A percentile compares a stretch with the other conserved stretches of the same genome.
These are phyloP conservation scores for Drosophila nigricruria DNA, from an alignment of 2,888 invertebrate species.

Conservation along the genomic window DNA sequence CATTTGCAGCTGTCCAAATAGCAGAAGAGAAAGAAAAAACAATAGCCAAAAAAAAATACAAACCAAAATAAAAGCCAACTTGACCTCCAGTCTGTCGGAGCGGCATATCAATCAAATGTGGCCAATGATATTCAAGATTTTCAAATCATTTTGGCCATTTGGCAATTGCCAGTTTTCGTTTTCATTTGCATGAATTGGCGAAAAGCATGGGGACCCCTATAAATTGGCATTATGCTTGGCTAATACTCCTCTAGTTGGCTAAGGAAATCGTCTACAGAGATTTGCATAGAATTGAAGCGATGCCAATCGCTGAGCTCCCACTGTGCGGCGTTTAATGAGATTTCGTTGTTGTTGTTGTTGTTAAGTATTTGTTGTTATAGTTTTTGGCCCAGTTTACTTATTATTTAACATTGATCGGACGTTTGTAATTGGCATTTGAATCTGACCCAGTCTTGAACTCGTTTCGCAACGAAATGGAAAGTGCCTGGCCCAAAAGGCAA, in stretches of 20 bases:
- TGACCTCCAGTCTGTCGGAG: slow-evolving; percentile 74
- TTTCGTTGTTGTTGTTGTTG: slow-evolving; percentile 42
- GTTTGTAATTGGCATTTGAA: slow-evolving; percentile 72
- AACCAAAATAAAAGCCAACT: slow-evolving; percentile 32
- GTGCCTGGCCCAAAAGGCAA: slow-evolving; percentile 47
- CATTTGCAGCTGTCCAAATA: slow-evolving; percentile 35
- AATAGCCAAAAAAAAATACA: slow-evolving; percentile 1
- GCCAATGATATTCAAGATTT: slow-evolving; percentile 63
- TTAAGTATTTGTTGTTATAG: slow-evolving; percentile 44
- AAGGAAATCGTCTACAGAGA: slow-evolving; percentile 54
- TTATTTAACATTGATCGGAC: slow-evolving; percentile 71
- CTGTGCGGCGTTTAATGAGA: slow-evolving; percentile 75
- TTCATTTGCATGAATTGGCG: slow-evolving; percentile 77
- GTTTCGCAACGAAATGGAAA: slow-evolving; percentile 74
- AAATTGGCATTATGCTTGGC: slow-evolving; percentile 42
- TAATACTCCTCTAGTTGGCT: slow-evolving; percentile 29
- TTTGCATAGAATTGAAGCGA: slow-evolving; percentile 50
- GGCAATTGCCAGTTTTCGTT: slow-evolving; percentile 52
- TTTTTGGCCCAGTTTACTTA: slow-evolving; percentile 73
- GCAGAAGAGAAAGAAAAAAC: slow-evolving; percentile 21
- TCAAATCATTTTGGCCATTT: slow-evolving; percentile 49
- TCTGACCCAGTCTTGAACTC: slow-evolving; percentile 73
- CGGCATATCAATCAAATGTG: slow-evolving; percentile 76
- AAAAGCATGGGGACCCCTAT: slow-evolving; percentile 42
- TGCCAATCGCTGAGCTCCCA: slow-evolving; percentile 60